Conservation (phyloP, 2,888 invertebrate genomes). For the Acronicta psi region DNA sequence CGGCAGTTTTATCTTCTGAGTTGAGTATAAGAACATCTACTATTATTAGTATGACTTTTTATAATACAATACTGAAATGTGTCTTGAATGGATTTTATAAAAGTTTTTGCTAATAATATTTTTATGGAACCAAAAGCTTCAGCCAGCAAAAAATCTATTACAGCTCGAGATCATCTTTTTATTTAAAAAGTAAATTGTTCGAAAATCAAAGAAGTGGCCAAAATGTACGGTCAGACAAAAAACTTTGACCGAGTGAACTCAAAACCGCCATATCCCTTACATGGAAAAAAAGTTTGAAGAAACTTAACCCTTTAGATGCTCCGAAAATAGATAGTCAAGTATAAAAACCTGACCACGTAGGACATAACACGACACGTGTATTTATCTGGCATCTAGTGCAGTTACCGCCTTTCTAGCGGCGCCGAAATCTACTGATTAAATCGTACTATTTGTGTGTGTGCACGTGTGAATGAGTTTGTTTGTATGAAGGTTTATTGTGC, state of each 20-base stretch:
- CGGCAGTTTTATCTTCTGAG: conserved; percentile 6
- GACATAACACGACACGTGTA: conserved; percentile 81
- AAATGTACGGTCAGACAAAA: conserved; percentile 29
- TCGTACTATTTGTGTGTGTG: conserved; percentile 58
- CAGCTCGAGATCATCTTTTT: conserved; percentile 6
- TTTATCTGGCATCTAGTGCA: conserved; percentile 77
- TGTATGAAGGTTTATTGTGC: conserved; percentile 37
- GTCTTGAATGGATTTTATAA: conserved; percentile 8
- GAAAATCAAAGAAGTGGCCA: conserved; percentile 1
- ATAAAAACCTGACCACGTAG: conserved; percentile 74
- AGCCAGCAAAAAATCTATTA: conserved; percentile 6
- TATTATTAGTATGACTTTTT: conserved; percentile 9
- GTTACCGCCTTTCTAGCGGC: conserved; percentile 80
- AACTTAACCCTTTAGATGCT: conserved; percentile 55
- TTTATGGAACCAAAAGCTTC: conserved; percentile 12
- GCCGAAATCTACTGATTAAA: conserved; percentile 72
- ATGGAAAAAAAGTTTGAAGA: conserved; percentile 35
- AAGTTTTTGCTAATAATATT: conserved; percentile 23
- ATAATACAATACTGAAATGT: conserved; percentile 12
- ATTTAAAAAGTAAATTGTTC: not conserved
- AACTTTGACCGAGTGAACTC: conserved; percentile 15
- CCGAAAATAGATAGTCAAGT: conserved; percentile 51
- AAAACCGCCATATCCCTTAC: conserved; percentile 15
- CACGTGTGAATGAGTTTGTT: conserved; percentile 57
- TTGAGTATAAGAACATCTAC: conserved; percentile 9